A percentile compares a stretch with the other conserved stretches of the same genome.
Conservation (phyloP, 2,113 vertebrate genomes). For the Vulpes ferrilata region DNA sequence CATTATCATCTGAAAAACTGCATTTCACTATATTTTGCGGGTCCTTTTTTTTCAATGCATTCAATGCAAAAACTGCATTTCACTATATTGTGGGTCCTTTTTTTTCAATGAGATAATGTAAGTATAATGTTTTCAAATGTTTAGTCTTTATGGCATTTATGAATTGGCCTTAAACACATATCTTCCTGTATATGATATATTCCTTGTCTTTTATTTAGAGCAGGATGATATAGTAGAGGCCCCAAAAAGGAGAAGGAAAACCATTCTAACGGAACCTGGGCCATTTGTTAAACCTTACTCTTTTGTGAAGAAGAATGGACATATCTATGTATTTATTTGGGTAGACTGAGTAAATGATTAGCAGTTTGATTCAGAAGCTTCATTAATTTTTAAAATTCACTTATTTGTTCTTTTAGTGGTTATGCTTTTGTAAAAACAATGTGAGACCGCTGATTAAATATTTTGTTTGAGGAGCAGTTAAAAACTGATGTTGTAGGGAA, state of each 20-base stretch:
- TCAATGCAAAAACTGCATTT: not conserved
- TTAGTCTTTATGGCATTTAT: not conserved
- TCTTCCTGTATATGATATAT: not conserved
- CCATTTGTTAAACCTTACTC: not conserved
- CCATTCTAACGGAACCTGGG: not conserved
- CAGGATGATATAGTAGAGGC: not conserved
- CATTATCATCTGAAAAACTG: not conserved
- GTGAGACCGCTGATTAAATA: not conserved
- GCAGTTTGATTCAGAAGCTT: not conserved
- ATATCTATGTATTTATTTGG: not conserved
- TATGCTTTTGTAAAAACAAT: not conserved
- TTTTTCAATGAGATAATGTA: not conserved
- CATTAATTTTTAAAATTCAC: slow-evolving; percentile 10
- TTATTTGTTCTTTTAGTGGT: not conserved
- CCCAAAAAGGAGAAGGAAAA: not conserved
- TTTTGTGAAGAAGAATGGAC: not conserved
- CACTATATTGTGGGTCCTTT: not conserved
- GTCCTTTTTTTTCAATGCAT: not conserved
- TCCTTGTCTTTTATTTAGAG: slow-evolving; percentile 4
- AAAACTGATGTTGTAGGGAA: not conserved
- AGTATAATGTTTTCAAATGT: not conserved
- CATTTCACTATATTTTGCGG: not conserved
- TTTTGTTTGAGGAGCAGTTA: slow-evolving; percentile 10
- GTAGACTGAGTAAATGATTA: not conserved
- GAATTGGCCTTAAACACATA: not conserved